phyloP scores from a whole-genome alignment of 2,797 vertebrate genomes.

The Mus caroli region DNA sequence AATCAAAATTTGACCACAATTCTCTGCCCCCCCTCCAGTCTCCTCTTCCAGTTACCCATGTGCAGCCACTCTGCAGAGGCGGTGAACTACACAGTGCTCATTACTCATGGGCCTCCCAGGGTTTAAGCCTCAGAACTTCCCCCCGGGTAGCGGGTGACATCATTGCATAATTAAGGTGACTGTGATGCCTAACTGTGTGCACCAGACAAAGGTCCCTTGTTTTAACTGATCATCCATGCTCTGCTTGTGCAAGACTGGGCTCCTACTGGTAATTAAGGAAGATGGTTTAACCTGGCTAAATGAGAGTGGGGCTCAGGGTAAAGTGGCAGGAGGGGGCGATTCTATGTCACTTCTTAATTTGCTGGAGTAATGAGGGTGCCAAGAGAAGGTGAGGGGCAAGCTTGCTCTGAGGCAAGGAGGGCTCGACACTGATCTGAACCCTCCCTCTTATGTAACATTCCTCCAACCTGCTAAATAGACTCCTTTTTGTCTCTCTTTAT shows the following conservation, averaged over 20 bases:
- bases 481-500: background rate
- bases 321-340: conserved; percentile 38
- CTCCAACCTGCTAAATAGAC: conserved; percentile 51
- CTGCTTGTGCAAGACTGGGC: conserved; percentile 41
- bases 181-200: conserved; percentile 46
- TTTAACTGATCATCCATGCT: conserved; percentile 65
- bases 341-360: conserved; percentile 57
- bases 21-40: fast-evolving
- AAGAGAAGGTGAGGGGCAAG: conserved; percentile 25
- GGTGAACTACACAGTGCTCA: background rate
- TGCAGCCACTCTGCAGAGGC: background rate
- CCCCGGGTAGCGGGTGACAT: conserved; percentile 33
- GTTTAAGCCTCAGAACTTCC: conserved; percentile 69
- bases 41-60: too few species aligned
- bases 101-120: background rate
- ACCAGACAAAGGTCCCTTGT: conserved; percentile 72
- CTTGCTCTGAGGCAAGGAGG: background rate
- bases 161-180: conserved; percentile 73
- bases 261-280: conserved; percentile 69
- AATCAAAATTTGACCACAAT: background rate
- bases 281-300: conserved; percentile 59
- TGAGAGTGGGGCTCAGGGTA: conserved; percentile 37
- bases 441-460: conserved; percentile 56
- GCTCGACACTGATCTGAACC: background rate
- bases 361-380: conserved; percentile 43